Conservation (phyloP, 2,888 invertebrate genomes). For the Drosophila pseudotakahashii region DNA sequence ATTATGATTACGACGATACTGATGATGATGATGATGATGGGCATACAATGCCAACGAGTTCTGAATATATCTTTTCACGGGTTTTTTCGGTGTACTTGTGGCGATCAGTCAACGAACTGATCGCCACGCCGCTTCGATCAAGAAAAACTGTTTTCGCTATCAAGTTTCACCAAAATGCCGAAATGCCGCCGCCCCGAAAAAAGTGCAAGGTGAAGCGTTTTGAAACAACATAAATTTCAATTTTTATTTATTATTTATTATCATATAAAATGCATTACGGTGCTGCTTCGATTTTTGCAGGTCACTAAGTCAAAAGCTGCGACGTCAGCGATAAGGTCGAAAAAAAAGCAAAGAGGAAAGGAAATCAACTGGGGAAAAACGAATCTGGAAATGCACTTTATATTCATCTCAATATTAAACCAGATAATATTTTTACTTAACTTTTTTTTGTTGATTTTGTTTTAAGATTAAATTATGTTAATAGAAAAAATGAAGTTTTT, state of each 20-base stretch:
- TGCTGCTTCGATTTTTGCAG: conserved; percentile 26
- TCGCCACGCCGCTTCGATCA: conserved; percentile 30
- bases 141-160: conserved; percentile 39
- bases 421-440: too few relatives aligned
- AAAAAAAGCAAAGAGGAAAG: background rate
- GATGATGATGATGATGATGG: conserved; percentile 41
- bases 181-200: conserved; percentile 38
- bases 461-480: too few relatives aligned
- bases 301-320: conserved; percentile 35
- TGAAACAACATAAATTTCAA: conserved; percentile 45
- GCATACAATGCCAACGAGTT: conserved; percentile 66
- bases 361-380: background rate
- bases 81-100: conserved; percentile 17
- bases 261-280: conserved; percentile 28
- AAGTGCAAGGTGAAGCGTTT: conserved; percentile 65
- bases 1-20: conserved; percentile 30
- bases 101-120: conserved; percentile 63
- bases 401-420: too few relatives aligned
- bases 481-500: too few relatives aligned
- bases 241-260: conserved; percentile 36
- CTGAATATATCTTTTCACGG: conserved; percentile 5
- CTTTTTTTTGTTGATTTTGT: too few relatives aligned
- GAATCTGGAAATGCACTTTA: conserved; percentile 2
- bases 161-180: conserved; percentile 33
- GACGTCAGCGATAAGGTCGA: conserved; percentile 35